Conservation (phyloP, 2,888 invertebrate genomes). For the Tethea ocularis region DNA sequence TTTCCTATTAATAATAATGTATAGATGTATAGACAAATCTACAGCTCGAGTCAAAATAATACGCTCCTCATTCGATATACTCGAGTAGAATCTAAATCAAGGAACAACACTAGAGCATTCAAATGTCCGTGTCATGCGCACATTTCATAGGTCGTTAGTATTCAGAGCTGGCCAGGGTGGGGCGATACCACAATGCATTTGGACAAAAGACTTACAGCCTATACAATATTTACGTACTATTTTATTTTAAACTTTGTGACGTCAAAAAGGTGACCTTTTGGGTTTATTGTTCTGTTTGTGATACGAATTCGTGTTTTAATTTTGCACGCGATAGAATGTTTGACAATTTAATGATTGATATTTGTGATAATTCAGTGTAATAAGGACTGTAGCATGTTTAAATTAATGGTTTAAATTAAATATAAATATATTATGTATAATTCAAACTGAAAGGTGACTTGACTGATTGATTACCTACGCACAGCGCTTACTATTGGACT, state of each 20-base stretch:
- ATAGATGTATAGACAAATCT: too few relatives aligned
- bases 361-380: neutral
- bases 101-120: constrained; percentile 24
- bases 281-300: constrained; percentile 2
- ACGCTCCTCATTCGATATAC: neutral
- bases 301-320: neutral
- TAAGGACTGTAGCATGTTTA: too few relatives aligned
- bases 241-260: neutral
- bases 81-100: neutral
- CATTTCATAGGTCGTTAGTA: constrained; percentile 55
- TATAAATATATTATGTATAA: too few relatives aligned
- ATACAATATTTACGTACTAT: constrained; percentile 12
- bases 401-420: too few relatives aligned
- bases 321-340: neutral
- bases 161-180: constrained; percentile 36
- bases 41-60: neutral
- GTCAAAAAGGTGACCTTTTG: constrained; percentile 5
- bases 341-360: neutral
- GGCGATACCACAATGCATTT: constrained; percentile 37
- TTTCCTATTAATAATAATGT: too few relatives aligned
- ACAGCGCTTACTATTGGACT: too few relatives aligned
- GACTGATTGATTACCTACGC: too few relatives aligned
- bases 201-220: constrained; percentile 29
- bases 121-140: constrained; percentile 44
- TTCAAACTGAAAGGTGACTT: too few relatives aligned